Evolutionary conservation across 2,113 vertebrate species (phyloP).

Genomic region (Pachycephala philippinensis): DNA sequence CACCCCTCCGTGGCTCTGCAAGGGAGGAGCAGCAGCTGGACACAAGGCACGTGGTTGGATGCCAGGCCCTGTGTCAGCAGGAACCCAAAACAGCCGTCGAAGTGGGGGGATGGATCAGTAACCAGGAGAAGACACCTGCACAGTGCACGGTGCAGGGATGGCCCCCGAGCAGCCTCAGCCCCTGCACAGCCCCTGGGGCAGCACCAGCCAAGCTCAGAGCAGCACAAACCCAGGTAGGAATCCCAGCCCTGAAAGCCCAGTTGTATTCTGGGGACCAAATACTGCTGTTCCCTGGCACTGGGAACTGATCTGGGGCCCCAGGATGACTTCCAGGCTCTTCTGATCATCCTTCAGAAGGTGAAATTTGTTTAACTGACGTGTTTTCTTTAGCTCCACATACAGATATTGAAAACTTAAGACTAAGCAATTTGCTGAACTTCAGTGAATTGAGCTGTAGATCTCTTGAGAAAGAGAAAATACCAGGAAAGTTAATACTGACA

Average conservation of each 20-base stretch:
- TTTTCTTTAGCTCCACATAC: background rate
- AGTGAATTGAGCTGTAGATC: background rate
- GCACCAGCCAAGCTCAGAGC: background rate
- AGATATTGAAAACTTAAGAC: background rate
- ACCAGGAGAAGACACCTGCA: background rate
- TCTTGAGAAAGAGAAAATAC: background rate
- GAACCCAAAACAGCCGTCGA: background rate
- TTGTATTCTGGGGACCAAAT: background rate
- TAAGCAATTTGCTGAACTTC: background rate
- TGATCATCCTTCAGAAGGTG: background rate
- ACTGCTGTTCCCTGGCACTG: background rate
- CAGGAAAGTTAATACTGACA: background rate
- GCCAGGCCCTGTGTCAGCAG: background rate
- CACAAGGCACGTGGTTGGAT: background rate
- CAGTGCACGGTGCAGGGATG: background rate
- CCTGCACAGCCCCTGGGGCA: background rate
- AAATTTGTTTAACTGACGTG: background rate
- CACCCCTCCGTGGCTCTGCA: background rate
- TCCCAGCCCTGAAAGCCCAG: background rate
- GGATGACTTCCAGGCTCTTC: background rate
- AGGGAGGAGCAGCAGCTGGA: background rate
- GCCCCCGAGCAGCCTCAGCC: background rate
- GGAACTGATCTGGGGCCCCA: background rate
- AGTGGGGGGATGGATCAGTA: background rate
- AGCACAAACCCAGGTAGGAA: background rate